Conservation (phyloP, 2,797 vertebrate genomes). For the Phataginus tetradactyla region DNA sequence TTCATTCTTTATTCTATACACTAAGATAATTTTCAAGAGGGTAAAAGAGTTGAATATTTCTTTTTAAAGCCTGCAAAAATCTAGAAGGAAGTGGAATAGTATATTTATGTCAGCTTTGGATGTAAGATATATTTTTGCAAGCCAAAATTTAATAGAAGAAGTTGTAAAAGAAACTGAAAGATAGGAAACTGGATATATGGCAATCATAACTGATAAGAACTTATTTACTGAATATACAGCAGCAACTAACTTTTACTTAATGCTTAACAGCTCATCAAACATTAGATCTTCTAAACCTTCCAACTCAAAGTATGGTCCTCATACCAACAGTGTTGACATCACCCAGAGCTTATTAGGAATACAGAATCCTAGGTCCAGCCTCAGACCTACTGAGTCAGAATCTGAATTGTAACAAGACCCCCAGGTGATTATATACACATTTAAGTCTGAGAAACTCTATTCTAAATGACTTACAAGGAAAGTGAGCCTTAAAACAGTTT, state of each 20-base stretch:
- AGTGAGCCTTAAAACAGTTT: background rate
- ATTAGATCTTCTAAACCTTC: background rate
- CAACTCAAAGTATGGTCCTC: background rate
- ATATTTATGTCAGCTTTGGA: background rate
- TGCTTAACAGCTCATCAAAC: background rate
- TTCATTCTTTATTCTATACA: background rate
- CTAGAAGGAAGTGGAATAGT: background rate
- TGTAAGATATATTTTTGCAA: background rate
- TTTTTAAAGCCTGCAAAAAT: background rate
- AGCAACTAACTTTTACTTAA: background rate
- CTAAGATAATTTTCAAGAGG: background rate
- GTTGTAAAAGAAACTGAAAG: constrained; percentile 34
- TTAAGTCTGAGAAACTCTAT: background rate
- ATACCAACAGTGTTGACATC: background rate
- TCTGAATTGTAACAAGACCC: background rate
- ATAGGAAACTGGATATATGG: background rate
- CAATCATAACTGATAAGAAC: background rate
- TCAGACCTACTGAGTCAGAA: background rate
- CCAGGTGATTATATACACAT: background rate
- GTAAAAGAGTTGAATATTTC: constrained; percentile 41
- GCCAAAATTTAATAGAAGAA: background rate
- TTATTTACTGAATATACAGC: background rate
- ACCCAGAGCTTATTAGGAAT: background rate
- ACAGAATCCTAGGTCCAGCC: background rate
- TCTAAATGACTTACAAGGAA: background rate